Evolutionary conservation across 2,888 invertebrate species (phyloP), one percentile per base, ranked within the genome.

Genomic region (Plutella xylostella): DNA sequence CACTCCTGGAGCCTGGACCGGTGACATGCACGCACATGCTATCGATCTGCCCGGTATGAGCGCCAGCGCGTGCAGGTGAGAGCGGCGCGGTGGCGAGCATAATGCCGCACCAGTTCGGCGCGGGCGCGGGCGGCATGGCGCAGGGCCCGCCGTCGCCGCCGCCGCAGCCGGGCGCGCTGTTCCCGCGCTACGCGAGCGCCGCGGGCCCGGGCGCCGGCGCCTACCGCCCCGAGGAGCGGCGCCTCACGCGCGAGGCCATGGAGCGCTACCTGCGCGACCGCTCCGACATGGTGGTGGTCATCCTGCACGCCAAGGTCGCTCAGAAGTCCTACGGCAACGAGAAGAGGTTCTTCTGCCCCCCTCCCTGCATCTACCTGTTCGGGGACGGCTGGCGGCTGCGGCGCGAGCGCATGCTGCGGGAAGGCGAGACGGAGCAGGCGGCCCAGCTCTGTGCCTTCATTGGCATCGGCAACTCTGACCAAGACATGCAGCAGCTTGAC

Each of bases 311-410:
- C 40, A 99, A 99, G 88, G 99, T 99, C 41, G 99, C 99, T 25
- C 99, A 99, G 77, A 99, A 99, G 70, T 98, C 98, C 0, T 99
- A 99, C 69, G 99, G 99, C 53, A 99, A 98, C 73, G 99, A 99
- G 70, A 99, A 99, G 76, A 88, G 99, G 51, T 99, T 99, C 84
- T 99, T 99, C 85, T 99, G 98, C 62, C 99, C 99, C 1, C 99
- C 99, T 1, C 99, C 99, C 0, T 99, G 98, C 75, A 97, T 99
- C 64, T 99, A 99, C 76, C 85, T 99, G 52, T 94, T 94, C 63
- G 98, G 98, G n/a, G 96, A 95, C 58, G 99, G 98, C 12, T 99
- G 99, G 99, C 89, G 96, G 65, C 88, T 95, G 77, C 90, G 97
- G 49, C 93, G 96, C 61, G 97, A 97, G 71, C 93, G 96, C 66